Percentiles rank a stretch among this genome's conserved stretches.
Conservation (phyloP, 1,140 invertebrate genomes). For the Adelges cooleyi region DNA sequence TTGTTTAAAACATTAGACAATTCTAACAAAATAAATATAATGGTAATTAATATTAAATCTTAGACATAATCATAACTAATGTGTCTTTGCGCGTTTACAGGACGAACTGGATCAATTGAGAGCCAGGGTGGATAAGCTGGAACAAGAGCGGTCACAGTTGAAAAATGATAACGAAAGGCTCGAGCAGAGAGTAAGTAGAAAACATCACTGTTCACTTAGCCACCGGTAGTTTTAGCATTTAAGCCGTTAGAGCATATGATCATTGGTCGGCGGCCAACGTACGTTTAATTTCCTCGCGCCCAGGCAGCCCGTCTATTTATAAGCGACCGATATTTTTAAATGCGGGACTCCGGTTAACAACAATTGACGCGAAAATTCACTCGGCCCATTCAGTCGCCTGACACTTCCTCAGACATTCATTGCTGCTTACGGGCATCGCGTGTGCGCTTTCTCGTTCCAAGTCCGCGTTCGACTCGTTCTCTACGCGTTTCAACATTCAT, state of each 20-base stretch:
- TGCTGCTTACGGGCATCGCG: background rate
- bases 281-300: constrained; percentile 6
- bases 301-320: constrained; percentile 17
- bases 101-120: constrained; percentile 74
- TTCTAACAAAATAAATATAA: too few relatives aligned
- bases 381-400: background rate
- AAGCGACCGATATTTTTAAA: constrained; percentile 27
- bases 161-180: constrained; percentile 80
- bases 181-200: constrained; percentile 68
- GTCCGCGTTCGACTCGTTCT: too few relatives aligned
- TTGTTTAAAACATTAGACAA: too few relatives aligned
- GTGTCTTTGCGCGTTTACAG: constrained; percentile 40
- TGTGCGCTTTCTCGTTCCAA: too few relatives aligned
- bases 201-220: background rate
- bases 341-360: background rate
- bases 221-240: background rate
- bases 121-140: constrained; percentile 70
- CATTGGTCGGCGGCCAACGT: constrained; percentile 7
- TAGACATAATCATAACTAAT: background rate
- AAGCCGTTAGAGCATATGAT: background rate
- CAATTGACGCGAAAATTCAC: background rate
- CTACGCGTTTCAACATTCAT: too few relatives aligned
- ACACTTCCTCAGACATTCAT: constrained; percentile 14
- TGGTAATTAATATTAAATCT: too few relatives aligned
- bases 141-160: constrained; percentile 68